phyloP scores from a whole-genome alignment of 2,888 invertebrate species.

The Acleris sparsana region DNA sequence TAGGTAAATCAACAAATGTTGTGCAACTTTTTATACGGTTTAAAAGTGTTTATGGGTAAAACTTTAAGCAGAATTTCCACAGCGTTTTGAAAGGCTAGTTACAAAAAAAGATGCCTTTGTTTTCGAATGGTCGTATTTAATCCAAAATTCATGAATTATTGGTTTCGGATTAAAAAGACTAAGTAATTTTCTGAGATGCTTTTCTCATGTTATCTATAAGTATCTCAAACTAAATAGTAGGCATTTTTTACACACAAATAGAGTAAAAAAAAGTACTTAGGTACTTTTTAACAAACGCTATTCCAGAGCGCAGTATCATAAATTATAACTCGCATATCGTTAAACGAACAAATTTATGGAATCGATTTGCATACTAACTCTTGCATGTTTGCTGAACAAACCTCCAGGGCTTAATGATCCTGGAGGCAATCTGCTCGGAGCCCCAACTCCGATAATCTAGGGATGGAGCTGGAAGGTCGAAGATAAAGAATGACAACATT shows the following conservation, averaged over 20 bases:
- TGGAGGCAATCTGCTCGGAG: conserved; percentile 21
- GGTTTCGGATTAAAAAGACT: too few relatives aligned
- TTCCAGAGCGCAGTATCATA: neutral
- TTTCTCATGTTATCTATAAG: too few relatives aligned
- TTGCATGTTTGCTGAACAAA: conserved; percentile 25
- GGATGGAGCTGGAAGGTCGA: conserved; percentile 16
- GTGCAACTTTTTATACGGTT: too few relatives aligned
- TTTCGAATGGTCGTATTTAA: too few relatives aligned
- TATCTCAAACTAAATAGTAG: too few relatives aligned
- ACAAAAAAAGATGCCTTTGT: too few relatives aligned
- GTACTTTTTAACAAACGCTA: neutral
- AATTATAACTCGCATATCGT: conserved; percentile 13
- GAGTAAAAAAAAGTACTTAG: too few relatives aligned
- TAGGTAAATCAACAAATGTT: too few relatives aligned
- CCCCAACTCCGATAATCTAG: conserved; percentile 21
- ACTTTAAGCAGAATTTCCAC: neutral
- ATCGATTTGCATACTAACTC: conserved; percentile 32
- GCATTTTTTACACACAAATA: too few relatives aligned
- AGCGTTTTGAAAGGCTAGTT: neutral
- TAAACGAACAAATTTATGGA: conserved; percentile 19
- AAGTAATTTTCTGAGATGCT: too few relatives aligned
- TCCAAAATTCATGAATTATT: too few relatives aligned
- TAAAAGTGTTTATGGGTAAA: neutral
- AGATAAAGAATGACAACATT: conserved; percentile 16
- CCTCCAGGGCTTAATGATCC: conserved; percentile 20